Conservation (phyloP, 2,797 vertebrate species). For the Heteromormyrus szaboi region DNA sequence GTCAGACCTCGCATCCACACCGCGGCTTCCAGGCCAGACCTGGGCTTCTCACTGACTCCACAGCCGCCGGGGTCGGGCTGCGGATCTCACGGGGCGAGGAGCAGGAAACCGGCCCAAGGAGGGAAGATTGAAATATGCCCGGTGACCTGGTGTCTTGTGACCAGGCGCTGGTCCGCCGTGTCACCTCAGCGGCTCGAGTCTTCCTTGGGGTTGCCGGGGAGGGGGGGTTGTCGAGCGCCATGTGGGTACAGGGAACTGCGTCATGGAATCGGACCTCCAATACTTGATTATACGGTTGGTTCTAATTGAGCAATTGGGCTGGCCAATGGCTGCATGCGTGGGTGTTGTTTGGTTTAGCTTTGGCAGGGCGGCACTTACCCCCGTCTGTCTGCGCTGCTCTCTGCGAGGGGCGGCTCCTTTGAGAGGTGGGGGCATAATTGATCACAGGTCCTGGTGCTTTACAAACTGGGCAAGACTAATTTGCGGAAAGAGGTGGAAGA, state of each 20-base stretch:
- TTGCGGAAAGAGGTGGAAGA: not conserved
- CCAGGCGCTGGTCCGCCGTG: not conserved
- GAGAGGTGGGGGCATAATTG: not conserved
- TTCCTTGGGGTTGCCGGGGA: not conserved
- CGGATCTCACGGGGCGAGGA: not conserved
- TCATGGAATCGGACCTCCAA: constrained; percentile 23
- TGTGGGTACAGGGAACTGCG: constrained; percentile 7
- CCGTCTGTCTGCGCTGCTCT: not conserved
- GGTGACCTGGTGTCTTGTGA: not conserved
- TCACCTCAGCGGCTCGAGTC: not conserved
- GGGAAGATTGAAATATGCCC: not conserved
- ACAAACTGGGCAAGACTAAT: not conserved
- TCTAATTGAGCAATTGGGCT: constrained; percentile 20
- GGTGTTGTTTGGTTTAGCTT: constrained; percentile 20
- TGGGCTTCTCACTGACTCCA: not conserved
- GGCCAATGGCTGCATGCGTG: constrained; percentile 13
- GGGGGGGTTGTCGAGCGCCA: not conserved
- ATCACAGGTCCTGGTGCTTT: not conserved
- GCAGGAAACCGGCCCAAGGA: not conserved
- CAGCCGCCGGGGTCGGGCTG: not conserved
- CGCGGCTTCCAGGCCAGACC: not conserved
- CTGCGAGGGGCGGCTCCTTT: not conserved
- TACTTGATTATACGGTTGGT: constrained; percentile 19
- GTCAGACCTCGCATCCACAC: not conserved
- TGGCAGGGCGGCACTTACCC: constrained; percentile 12